Evolutionary conservation across 1,140 invertebrate genomes (phyloP), one percentile per base, ranked within the genome.

Genomic region (Gonatopus flavifemur): DNA sequence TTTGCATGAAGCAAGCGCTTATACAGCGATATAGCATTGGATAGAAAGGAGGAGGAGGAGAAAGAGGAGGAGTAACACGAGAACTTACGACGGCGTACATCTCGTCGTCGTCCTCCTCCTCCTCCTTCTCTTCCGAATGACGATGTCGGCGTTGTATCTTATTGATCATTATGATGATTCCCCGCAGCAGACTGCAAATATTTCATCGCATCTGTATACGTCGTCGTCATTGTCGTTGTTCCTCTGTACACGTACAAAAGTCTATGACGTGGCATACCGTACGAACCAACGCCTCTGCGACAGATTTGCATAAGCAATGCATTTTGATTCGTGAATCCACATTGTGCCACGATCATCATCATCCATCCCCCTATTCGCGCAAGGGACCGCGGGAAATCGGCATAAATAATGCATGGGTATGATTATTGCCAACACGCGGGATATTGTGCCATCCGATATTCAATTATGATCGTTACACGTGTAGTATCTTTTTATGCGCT

Each of bases 291-390:
- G 46, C 47, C 49, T 22, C 39, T 45, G n/a, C 51, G 62, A 50
- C 62, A n/a, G n/a, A 76, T 77, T 74, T 77, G 67, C 74, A 75
- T 76, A 75, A 74, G 72, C 72, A 74, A 77, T 77, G 70, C 70
- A 75, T 77, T 77, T 75, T 74, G 68, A 77, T 74, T 75, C 69
- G 66, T 56, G 58, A 58, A 61, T 51, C 58, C 60, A 59, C 70
- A 70, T 67, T 67, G 67, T 59, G 44, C 54, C 46, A 28, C 48
- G 32, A 37, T 32, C 33, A 35, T 20, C 19, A 31, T 30, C 19
- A 30, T n/a, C 15, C 15, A 28, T 24, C 8, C 12, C 13, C n/a
- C 22, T 36, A n/a, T n/a, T n/a, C n/a, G n/a, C n/a, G n/a, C n/a
- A n/a, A 52, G 61, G 52, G 56, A 52, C 53, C n/a, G 43, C 52